Evolutionary conservation across 2,113 vertebrate species (phyloP), one percentile per base, ranked within the genome.

Genomic region (Tachycineta bicolor): DNA sequence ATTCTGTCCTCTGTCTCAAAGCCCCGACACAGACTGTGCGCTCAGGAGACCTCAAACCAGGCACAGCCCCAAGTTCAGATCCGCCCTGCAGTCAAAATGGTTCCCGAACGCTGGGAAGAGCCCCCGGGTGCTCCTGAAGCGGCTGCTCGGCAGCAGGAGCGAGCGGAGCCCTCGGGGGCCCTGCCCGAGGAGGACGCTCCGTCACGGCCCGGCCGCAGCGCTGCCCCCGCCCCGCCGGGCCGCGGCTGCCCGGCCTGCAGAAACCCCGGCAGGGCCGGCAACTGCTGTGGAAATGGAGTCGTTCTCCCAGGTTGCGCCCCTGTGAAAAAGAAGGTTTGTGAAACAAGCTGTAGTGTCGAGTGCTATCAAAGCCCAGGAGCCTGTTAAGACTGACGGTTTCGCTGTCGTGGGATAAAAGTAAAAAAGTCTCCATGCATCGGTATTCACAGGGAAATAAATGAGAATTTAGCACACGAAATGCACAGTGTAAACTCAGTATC

Each of bases 191-290:
- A 25, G 33, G 49, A 31, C 11, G 53, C 5, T 23, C 5, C 39
- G 25, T 4, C 62, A 13, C 11, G 16, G 53, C 52, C 53, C 18
- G 4, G 53, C 53, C 29, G 18, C 29, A 14, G 50, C 50, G 37
- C 37, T 37, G 37, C 37, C 37, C 37, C 37, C 37, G 37, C 37
- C 37, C 37, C 37, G 37, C 37, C 37, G 37, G 37, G 37, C 37
- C 37, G 37, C 37, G 37, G 47, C 23, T 15, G 60, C 4, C 0
- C 2, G 6, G 39, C 4, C 19, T 4, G 60, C 28, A 41, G 14
- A 5, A 31, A 18, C 28, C 28, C 0, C 8, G 5, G 2, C 2
- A 0, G 3, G 24, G 23, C 8, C 11, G 9, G 11, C 1, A 29
- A 17, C 10, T 37, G 37, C 37, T 37, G 37, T 37, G 37, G 37